A percentile compares a stretch with the other conserved stretches of the same genome.
Conservation (phyloP, 1,140 invertebrate species). For the Philopotamus ludificatus region DNA sequence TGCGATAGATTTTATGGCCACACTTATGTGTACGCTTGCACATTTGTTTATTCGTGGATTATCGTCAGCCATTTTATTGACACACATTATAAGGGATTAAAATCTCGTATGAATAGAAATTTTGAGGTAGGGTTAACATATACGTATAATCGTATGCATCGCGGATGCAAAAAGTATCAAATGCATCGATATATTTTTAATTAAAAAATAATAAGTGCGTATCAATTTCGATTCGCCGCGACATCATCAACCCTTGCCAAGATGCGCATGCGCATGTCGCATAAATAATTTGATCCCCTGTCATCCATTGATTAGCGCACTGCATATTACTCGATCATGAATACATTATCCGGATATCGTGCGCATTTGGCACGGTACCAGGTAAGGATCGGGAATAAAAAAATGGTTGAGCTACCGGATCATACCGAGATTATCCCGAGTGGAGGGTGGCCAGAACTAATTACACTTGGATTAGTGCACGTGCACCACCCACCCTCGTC, state of each 20-base stretch:
- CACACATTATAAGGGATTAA: too few species aligned
- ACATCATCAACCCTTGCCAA: too few species aligned
- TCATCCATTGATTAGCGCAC: not conserved
- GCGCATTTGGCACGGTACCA: not conserved
- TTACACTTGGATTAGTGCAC: constrained; percentile 23
- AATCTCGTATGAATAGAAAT: too few species aligned
- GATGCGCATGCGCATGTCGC: too few species aligned
- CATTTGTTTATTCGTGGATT: constrained; percentile 15
- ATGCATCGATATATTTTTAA: too few species aligned
- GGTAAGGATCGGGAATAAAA: not conserved
- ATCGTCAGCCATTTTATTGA: constrained; percentile 20
- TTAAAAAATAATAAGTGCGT: too few species aligned
- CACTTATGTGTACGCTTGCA: not conserved
- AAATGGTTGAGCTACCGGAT: constrained; percentile 6
- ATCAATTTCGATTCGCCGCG: too few species aligned
- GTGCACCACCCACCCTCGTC: not conserved
- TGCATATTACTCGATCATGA: not conserved
- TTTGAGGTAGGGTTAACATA: too few species aligned
- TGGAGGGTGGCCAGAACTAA: constrained; percentile 8
- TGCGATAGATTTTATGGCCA: not conserved
- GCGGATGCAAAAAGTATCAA: too few species aligned
- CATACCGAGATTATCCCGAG: constrained; percentile 9
- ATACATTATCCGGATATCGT: too few species aligned
- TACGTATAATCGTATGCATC: too few species aligned
- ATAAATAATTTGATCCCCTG: not conserved